A percentile compares a stretch with the other conserved stretches of the same genome.
Evolutionary conservation across 2,888 invertebrate genomes (phyloP).

Genomic region (Mythimna lalbum): DNA sequence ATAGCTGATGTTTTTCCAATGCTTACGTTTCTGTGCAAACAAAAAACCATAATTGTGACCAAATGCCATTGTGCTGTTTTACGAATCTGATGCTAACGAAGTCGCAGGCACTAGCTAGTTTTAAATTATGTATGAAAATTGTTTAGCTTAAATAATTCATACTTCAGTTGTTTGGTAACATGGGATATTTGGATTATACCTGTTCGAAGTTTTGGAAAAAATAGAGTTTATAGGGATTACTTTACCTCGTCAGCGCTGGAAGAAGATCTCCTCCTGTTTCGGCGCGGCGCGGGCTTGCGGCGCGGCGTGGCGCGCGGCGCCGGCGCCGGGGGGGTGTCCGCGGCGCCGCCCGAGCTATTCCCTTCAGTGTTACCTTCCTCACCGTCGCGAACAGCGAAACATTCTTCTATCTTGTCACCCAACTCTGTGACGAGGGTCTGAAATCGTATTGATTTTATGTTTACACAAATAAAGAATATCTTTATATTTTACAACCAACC

Average conservation of each 20-base stretch:
- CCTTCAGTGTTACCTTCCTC: slow-evolving; percentile 70
- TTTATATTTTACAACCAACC: neutral
- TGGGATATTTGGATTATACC: neutral
- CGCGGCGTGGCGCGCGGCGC: slow-evolving; percentile 74
- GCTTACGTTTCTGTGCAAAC: too few species aligned
- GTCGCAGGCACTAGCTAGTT: too few species aligned
- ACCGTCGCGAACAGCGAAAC: slow-evolving; percentile 88
- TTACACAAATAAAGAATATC: neutral
- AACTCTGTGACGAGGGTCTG: slow-evolving; percentile 92
- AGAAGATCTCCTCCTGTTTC: slow-evolving; percentile 76
- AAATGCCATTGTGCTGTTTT: too few species aligned
- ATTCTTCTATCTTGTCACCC: slow-evolving; percentile 92
- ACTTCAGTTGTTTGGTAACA: neutral
- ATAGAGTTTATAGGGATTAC: neutral
- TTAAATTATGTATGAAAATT: too few species aligned
- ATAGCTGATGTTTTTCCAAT: too few species aligned
- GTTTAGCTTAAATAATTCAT: too few species aligned
- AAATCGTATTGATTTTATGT: neutral
- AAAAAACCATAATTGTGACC: too few species aligned
- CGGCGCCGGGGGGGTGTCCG: slow-evolving; percentile 49
- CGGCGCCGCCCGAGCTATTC: slow-evolving; percentile 52
- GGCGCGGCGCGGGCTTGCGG: slow-evolving; percentile 69
- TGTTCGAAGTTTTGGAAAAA: neutral
- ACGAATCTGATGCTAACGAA: too few species aligned
- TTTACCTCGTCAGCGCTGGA: slow-evolving; percentile 83